Base-by-base conservation (phyloP, 2,888 invertebrate genomes). In the Plemyria rubiginata region DNA sequence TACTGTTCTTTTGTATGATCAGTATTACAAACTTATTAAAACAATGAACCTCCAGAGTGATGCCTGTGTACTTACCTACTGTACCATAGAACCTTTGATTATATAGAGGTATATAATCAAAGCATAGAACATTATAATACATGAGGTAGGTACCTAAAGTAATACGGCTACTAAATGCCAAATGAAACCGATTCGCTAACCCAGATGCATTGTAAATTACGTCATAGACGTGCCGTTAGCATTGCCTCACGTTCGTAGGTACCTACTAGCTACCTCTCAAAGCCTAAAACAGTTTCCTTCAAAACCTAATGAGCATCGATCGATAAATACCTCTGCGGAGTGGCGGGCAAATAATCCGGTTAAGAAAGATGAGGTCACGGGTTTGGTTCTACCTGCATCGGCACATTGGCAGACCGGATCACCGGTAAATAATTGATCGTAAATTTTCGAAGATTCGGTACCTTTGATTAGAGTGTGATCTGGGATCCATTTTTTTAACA, bases 241-340 rank as follows among this genome's bases (percentile, higher is more conserved):
- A 66, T 71, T 67, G 62, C 65, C 56, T 69, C 67, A 66, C 68
- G 68, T 69, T 52, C 11, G 15, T 45, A 16, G 45, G 45, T 45
- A 45, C 15, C 56, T 36, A 55, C 56, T 36, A 55, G 15, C 60
- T 59, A 50, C 36, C 36, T 38, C 63, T 62, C 65, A 60, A 61
- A 63, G 58, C 58, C 60, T 51, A 65, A 66, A 70, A 69, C 65
- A 60, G 61, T 65, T 67, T 32, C 32, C 6, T 8, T 6, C 1
- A 32, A 32, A 8, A 32, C 6, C 32, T 6, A n/a, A 13, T 41
- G 40, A 41, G n/a, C 0, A 12, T n/a, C n/a, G 15, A 1, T 22
- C 12, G 2, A 28, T 22, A 22, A 4, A 6, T 43, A 15, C 65
- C 65, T 60, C 36, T 54, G 36, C 28, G 22, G 40, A 22, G 36